Percentiles rank a stretch among this genome's conserved stretches.
Evolutionary conservation across 2,888 invertebrate species (phyloP).

Genomic region (Caenorhabditis becei): DNA sequence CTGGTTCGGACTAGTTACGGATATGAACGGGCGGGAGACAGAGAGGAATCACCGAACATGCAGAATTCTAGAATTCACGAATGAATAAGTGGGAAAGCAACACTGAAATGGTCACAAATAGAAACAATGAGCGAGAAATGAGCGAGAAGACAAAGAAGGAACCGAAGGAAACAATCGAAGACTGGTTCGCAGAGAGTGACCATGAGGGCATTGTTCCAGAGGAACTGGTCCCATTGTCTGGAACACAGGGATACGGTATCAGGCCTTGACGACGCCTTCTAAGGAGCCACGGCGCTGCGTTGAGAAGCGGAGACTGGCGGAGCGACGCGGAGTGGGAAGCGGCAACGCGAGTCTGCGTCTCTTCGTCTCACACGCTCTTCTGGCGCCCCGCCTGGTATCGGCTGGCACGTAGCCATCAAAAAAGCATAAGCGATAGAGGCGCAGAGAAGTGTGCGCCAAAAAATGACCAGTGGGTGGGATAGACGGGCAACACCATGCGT

Average conservation of each 20-base stretch:
- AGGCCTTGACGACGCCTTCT: background rate
- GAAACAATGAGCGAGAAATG: constrained; percentile 15
- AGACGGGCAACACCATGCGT: background rate
- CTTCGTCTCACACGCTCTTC: constrained; percentile 47
- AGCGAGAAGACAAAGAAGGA: constrained; percentile 25
- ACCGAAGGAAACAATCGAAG: constrained; percentile 23
- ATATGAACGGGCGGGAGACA: constrained; percentile 2
- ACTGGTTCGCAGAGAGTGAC: constrained; percentile 20
- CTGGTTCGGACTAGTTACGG: constrained; percentile 8
- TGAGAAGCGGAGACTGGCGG: background rate
- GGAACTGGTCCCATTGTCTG: constrained; percentile 28
- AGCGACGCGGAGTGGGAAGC: constrained; percentile 24
- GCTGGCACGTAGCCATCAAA: constrained; percentile 45
- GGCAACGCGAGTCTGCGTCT: constrained; percentile 31
- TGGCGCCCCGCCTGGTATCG: constrained; percentile 48
- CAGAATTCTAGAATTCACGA: background rate
- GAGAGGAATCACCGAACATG: constrained; percentile 7
- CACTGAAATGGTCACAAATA: constrained; percentile 28
- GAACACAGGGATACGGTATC: background rate
- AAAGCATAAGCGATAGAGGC: constrained; percentile 26
- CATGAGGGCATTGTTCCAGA: constrained; percentile 31
- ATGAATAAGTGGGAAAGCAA: constrained; percentile 10
- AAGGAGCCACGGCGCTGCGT: background rate
- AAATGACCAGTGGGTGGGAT: constrained; percentile 35
- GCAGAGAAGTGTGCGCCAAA: constrained; percentile 28